Evolutionary conservation across 2,888 invertebrate species (phyloP), one percentile per base, ranked within the genome.

Genomic region (Gnatocerus cornutus): DNA sequence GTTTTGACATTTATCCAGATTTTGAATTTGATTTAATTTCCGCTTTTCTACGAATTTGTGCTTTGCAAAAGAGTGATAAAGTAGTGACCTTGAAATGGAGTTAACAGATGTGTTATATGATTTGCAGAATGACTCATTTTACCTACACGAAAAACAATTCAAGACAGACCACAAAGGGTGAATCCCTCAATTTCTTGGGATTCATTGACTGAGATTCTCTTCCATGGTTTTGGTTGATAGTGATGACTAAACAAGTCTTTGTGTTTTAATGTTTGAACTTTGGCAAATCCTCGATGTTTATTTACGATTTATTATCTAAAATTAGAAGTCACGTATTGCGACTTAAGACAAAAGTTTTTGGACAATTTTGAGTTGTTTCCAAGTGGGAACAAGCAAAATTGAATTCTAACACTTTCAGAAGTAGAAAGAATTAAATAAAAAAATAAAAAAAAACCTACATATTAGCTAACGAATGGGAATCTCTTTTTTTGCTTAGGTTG

Each of bases 1-100:
- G 29, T 8, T 10, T 52, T 64, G 48, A 65, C 56, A 56, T 65
- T 65, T 55, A 13, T 12, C 9, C 39, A 12, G n/a, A 1, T 16
- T 56, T 56, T 10, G 14, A 12, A 39, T 27, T 43, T 27, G 12
- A 37, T n/a, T 52, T 12, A 55, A 55, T 37, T 13, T 12, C 9
- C 9, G 7, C 33, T 33, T 9, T 21, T 21, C 21, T 21, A 21
- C 21, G 1, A 21, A 21, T 33, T 33, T 33, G 33, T 33, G 7
- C n/a, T 9, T 9, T 6, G n/a, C 33, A 7, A 33, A 29, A 6
- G 33, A n/a, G n/a, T 33, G 33, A 33, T 33, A 33, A 41, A 4
- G n/a, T 6, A 9, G 12, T 4, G 41, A 21, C 56, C 56, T 56
- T 56, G 56, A 56, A 56, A 16, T 21, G 39, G n/a, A 41, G 10